Evolutionary conservation across 2,113 vertebrate genomes (phyloP), one percentile per base, ranked within the genome.

Genomic region (Butorides virescens): DNA sequence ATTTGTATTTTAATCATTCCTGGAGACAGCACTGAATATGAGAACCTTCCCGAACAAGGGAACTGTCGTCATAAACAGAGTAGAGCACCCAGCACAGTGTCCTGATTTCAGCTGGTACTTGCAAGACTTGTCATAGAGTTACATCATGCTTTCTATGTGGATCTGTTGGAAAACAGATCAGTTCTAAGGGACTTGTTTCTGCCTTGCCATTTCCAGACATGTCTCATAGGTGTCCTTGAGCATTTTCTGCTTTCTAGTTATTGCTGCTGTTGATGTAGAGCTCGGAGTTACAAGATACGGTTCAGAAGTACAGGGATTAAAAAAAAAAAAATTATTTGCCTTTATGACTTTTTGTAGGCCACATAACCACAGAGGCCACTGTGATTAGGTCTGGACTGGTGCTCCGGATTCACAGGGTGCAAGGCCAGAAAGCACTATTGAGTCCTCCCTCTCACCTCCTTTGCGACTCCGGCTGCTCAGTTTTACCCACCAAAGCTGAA

Each of bases 341-440:
- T 83, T 79, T 34, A 8, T 47, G 44, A 39, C 7, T 47, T 92
- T 37, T 72, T 73, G 27, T 53, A 30, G 59, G 23, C 29, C n/a
- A 47, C 47, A 6, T 73, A 44, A 46, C 12, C 12, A 5, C 26
- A 44, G 39, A 46, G 44, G 29, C 42, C 58, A 5, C 25, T 15
- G 20, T 26, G 9, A 21, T 56, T 22, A 66, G 16, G 7, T 68
- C 17, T 23, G 34, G 11, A 23, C 19, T 23, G 12, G 6, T 73
- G 26, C 17, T 58, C 34, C 0, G 0, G 19, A 32, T 62, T 67
- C 79, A 67, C 15, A 27, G 29, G 13, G 10, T 2, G 0, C 5
- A 4, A 65, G 39, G 39, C 7, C 47, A 37, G 59, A 92, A 79
- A 74, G 39, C n/a, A 27, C 20, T 12, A 5, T 37, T 39, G 42